phyloP scores from a whole-genome alignment of 1,140 invertebrate genomes.

The Sitobion miscanthi region DNA sequence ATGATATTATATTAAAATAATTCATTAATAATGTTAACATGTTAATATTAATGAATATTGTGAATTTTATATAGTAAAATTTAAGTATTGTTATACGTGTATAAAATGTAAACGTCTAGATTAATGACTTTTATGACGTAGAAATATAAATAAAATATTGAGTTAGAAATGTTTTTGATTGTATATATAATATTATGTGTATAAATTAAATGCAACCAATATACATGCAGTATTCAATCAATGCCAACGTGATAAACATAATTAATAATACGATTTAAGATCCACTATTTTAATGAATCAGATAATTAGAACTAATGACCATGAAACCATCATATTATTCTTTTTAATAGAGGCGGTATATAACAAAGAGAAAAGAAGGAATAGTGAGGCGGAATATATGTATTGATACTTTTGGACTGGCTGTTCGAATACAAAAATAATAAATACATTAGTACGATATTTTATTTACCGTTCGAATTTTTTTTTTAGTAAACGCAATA shows the following conservation, averaged over 20 bases:
- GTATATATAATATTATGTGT: not conserved
- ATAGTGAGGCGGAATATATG: slow-evolving; percentile 15
- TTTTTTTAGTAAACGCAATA: not conserved
- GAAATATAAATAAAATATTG: slow-evolving; percentile 6
- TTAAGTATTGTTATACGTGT: not conserved
- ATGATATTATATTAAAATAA: not conserved
- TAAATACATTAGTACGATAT: not conserved
- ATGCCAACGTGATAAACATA: slow-evolving; percentile 51
- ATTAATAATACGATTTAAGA: slow-evolving; percentile 46
- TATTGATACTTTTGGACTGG: slow-evolving; percentile 14
- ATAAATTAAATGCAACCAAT: not conserved
- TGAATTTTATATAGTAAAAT: not conserved
- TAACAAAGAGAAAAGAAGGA: slow-evolving; percentile 30
- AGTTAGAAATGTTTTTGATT: not conserved
- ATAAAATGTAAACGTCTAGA: not conserved
- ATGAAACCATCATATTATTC: slow-evolving; percentile 43
- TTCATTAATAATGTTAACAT: no score
- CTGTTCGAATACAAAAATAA: slow-evolving; percentile 15
- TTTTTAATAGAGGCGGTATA: slow-evolving; percentile 43
- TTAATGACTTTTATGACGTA: slow-evolving; percentile 38
- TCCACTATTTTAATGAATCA: slow-evolving; percentile 52
- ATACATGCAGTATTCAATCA: slow-evolving; percentile 41
- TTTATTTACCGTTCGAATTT: not conserved
- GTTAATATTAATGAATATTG: not conserved
- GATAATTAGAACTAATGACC: slow-evolving; percentile 56